Conservation (phyloP, 23 tunicate species). For the Trididemnum nubilum region DNA sequence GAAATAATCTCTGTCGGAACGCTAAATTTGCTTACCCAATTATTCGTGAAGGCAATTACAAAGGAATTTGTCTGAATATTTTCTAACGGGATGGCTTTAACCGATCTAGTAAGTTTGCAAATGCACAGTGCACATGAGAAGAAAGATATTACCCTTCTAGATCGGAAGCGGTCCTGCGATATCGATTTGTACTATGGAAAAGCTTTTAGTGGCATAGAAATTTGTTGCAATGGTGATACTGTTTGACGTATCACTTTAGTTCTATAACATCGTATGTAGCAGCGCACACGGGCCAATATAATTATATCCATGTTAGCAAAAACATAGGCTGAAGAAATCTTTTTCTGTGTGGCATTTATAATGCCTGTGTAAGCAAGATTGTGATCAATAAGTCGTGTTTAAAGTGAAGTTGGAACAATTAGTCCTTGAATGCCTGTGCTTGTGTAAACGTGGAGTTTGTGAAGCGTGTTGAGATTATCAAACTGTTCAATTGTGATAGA, state of each 20-base stretch:
- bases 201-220: neutral
- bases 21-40: neutral
- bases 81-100: neutral
- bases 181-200: neutral
- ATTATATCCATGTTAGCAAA: neutral
- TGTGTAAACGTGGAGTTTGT: neutral
- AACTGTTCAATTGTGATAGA: neutral
- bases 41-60: neutral
- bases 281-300: neutral
- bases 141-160: neutral
- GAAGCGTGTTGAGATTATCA: neutral
- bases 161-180: neutral
- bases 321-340: neutral
- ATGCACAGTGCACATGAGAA: slow-evolving; percentile 1
- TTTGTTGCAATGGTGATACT: neutral
- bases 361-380: neutral
- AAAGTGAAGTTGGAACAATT: neutral
- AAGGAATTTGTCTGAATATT: neutral
- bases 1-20: neutral
- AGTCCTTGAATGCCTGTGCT: neutral
- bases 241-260: neutral
- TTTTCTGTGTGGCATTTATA: neutral
- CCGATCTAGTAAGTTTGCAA: neutral
- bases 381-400: neutral
- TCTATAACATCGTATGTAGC: neutral